Evolutionary conservation across 2,797 vertebrate genomes (phyloP).

Genomic region (Pipistrellus nathusii): DNA sequence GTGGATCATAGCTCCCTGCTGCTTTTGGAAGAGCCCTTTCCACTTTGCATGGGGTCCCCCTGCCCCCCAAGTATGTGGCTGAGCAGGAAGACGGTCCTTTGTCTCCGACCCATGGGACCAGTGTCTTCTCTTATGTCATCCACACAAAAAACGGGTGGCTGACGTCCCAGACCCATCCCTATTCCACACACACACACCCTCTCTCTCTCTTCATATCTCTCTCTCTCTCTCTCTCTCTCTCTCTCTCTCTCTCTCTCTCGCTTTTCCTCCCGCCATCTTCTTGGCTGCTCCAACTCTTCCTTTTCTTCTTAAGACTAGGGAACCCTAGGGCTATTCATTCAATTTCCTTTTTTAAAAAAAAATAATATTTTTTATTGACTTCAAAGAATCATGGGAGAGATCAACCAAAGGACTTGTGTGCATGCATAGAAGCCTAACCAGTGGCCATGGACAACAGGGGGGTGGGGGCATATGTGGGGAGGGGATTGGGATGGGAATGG

Average conservation of each 20-base stretch:
- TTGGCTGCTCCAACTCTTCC: background rate
- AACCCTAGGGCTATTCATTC: background rate
- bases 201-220: too few species aligned
- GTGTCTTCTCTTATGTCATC: background rate
- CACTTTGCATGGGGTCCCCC: background rate
- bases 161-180: background rate
- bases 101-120: background rate
- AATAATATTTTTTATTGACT: too few species aligned
- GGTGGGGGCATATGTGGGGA: too few species aligned
- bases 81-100: background rate
- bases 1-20: background rate
- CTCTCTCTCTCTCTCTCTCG: too few species aligned
- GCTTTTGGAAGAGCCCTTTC: background rate
- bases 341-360: too few species aligned
- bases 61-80: background rate
- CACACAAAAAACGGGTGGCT: background rate
- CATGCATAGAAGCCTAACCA: too few species aligned
- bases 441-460: too few species aligned
- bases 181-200: too few species aligned
- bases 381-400: too few species aligned
- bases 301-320: background rate
- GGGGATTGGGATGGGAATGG: too few species aligned
- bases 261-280: background rate
- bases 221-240: background rate
- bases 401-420: too few species aligned